phyloP scores from a whole-genome alignment of 2,797 vertebrate species.

The Notolepis coatsorum region DNA sequence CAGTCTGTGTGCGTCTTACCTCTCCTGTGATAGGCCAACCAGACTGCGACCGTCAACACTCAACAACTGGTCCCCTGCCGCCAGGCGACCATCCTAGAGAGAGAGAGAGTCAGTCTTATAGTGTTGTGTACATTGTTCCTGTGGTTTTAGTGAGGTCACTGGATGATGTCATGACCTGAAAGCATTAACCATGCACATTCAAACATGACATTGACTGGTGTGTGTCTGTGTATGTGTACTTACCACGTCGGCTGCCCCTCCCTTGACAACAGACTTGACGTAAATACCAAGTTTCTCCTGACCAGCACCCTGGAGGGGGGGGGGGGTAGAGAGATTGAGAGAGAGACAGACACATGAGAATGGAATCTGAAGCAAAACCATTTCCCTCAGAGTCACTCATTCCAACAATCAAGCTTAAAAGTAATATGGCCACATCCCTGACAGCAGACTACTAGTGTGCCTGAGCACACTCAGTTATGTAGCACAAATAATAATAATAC shows the following conservation, averaged over 20 bases:
- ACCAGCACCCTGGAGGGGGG: constrained; percentile 90
- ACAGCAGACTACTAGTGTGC: no score
- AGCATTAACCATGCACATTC: constrained; percentile 86
- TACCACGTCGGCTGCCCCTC: constrained; percentile 97
- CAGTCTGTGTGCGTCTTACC: constrained; percentile 81
- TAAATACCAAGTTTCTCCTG: constrained; percentile 99
- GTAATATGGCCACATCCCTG: no score
- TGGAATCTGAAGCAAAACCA: no score
- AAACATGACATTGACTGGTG: no score
- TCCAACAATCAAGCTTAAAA: no score
- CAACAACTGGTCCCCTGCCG: constrained; percentile 95
- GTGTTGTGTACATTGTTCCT: neutral
- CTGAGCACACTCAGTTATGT: no score
- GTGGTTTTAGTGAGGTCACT: neutral
- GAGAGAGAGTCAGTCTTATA: constrained; percentile 3
- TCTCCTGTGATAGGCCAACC: constrained; percentile 97
- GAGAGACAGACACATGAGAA: neutral
- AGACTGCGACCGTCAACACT: constrained; percentile 98
- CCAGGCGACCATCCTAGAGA: constrained; percentile 91
- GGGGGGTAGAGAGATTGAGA: constrained; percentile 16
- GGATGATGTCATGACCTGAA: constrained; percentile 2
- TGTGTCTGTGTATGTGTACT: constrained; percentile 48
- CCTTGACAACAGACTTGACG: constrained; percentile 98
- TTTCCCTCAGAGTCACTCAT: no score
- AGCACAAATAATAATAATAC: no score